Percentiles rank a stretch among this genome's conserved stretches.
phyloP scores from a whole-genome alignment of 2,888 invertebrate genomes.

The Macrophya annulata region DNA sequence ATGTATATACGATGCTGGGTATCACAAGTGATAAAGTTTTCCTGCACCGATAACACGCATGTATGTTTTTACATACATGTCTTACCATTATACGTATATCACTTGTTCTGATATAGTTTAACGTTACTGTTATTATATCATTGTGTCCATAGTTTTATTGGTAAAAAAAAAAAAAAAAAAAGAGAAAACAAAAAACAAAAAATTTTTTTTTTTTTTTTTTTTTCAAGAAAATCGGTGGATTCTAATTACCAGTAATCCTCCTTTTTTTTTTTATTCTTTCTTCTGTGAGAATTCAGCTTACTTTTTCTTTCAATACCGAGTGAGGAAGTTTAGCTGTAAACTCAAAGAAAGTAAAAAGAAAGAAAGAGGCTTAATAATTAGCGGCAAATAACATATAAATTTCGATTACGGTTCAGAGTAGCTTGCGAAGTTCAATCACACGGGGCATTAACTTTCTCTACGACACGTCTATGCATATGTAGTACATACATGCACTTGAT shows the following conservation, averaged over 20 bases:
- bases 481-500: background rate
- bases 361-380: background rate
- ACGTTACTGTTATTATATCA: background rate
- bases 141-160: background rate
- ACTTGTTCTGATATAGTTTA: background rate
- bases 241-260: background rate
- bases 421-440: conserved; percentile 47
- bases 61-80: background rate
- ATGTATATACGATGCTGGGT: conserved; percentile 75
- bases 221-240: background rate
- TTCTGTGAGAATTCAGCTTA: too few relatives aligned
- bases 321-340: background rate
- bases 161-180: background rate
- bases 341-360: background rate
- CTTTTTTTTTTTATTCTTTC: background rate
- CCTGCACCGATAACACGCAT: conserved; percentile 58
- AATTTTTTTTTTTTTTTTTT: too few relatives aligned
- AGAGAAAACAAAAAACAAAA: too few relatives aligned
- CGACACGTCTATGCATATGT: background rate
- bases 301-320: background rate
- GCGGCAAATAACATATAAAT: conserved; percentile 7
- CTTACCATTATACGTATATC: background rate
- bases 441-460: conserved; percentile 40
- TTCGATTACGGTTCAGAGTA: background rate
- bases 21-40: conserved; percentile 74